These are phyloP conservation scores for Diachasmimorpha longicaudata DNA, from an alignment of 1,140 invertebrate species.

Conservation along the genomic window DNA sequence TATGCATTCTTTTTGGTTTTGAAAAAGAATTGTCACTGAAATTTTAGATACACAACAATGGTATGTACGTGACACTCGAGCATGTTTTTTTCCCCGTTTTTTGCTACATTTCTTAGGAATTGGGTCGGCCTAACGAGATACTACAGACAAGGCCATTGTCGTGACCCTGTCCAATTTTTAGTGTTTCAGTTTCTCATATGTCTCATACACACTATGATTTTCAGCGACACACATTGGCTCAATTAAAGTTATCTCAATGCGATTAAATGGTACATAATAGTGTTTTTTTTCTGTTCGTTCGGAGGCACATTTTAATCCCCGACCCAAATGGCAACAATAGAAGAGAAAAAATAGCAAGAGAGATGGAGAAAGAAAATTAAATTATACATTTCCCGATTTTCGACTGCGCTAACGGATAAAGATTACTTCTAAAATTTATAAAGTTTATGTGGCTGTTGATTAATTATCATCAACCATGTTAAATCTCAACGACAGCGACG, in stretches of 20 bases:
- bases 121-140: neutral
- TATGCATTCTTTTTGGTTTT: neutral
- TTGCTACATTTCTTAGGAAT: neutral
- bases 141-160: constrained; percentile 10
- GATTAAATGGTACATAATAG: neutral
- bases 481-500: neutral
- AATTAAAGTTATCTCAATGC: neutral
- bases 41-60: neutral
- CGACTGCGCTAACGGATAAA: neutral
- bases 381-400: neutral
- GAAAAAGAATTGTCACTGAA: neutral
- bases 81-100: neutral
- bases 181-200: neutral
- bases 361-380: neutral
- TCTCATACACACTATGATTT: constrained; percentile 5
- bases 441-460: neutral
- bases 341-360: neutral
- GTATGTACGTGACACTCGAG: constrained; percentile 6
- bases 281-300: neutral
- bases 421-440: neutral
- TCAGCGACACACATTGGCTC: constrained; percentile 1
- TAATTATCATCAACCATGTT: neutral
- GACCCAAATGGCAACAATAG: constrained; percentile 1
- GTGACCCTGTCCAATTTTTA: constrained; percentile 7
- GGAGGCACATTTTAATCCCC: neutral